Percentiles rank a stretch among this genome's conserved stretches.
phyloP scores from a whole-genome alignment of 1,140 invertebrate genomes.

The Meloidogyne chitwoodi region DNA sequence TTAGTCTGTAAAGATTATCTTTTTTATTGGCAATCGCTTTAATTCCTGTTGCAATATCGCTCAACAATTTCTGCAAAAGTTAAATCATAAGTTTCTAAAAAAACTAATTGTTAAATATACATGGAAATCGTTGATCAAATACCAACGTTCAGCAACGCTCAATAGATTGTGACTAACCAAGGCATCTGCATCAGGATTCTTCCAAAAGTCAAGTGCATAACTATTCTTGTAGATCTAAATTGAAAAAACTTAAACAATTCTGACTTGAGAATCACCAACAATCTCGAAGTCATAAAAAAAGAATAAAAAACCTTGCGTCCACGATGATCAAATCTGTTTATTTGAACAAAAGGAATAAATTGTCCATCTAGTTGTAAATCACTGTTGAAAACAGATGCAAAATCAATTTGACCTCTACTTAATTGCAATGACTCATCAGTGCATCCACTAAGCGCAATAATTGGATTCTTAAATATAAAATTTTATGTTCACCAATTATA shows the following conservation, averaged over 20 bases:
- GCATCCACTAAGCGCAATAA: conserved; percentile 34
- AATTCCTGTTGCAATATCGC: conserved; percentile 18
- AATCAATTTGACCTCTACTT: conserved; percentile 31
- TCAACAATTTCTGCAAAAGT: conserved; percentile 33
- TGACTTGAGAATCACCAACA: too few relatives aligned
- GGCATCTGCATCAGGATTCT: conserved; percentile 39
- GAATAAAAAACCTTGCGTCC: conserved; percentile 33
- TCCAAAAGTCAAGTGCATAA: conserved; percentile 54
- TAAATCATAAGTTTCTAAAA: not conserved
- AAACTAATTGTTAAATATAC: conserved; percentile 35
- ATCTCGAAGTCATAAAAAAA: too few relatives aligned
- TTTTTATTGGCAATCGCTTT: not conserved
- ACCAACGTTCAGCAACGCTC: conserved; percentile 48
- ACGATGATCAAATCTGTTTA: conserved; percentile 44
- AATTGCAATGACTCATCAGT: not conserved
- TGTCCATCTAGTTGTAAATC: conserved; percentile 41
- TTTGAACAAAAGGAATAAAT: conserved; percentile 43
- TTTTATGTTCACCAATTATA: not conserved
- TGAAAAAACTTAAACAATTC: too few relatives aligned
- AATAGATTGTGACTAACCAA: conserved; percentile 40
- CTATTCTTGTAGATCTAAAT: conserved; percentile 49
- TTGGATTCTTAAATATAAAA: conserved; percentile 32
- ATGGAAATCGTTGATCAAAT: conserved; percentile 50
- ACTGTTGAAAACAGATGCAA: conserved; percentile 47
- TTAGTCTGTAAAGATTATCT: conserved; percentile 4